Conservation (phyloP, 1,140 invertebrate genomes). For the Ectropis grisescens region DNA sequence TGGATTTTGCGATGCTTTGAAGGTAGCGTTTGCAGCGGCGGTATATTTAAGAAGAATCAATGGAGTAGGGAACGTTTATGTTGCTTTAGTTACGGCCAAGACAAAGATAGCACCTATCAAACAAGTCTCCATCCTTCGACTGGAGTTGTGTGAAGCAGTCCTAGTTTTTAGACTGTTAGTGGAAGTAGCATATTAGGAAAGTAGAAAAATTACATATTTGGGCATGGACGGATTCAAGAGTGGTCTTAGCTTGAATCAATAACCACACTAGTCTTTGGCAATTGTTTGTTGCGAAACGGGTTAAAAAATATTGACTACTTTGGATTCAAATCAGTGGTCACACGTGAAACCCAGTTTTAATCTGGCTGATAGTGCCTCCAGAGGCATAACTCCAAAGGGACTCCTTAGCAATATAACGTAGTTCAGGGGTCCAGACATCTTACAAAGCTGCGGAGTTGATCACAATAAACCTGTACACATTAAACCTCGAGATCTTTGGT, state of each 20-base stretch:
- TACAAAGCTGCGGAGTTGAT: background rate
- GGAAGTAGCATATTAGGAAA: background rate
- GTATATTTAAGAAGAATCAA: background rate
- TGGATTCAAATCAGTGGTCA: slow-evolving; percentile 3
- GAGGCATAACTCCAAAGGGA: slow-evolving; percentile 1
- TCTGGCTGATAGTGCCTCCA: slow-evolving; percentile 6
- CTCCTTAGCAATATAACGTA: background rate
- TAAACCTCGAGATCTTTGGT: too few relatives aligned
- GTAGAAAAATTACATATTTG: background rate
- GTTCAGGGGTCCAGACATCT: slow-evolving; percentile 5
- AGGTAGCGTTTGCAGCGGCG: background rate
- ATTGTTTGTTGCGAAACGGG: background rate
- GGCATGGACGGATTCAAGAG: background rate
- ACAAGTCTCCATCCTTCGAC: too few relatives aligned
- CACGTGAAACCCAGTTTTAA: slow-evolving; percentile 3
- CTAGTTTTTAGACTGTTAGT: background rate
- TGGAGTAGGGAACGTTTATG: background rate
- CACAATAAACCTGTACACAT: slow-evolving; percentile 1
- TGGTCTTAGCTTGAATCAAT: background rate
- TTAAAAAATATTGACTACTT: slow-evolving; percentile 2
- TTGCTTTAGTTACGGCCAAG: background rate
- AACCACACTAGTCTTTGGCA: background rate
- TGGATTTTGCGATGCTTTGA: slow-evolving; percentile 2
- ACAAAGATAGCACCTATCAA: too few relatives aligned
- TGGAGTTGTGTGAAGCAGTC: too few relatives aligned